phyloP scores from a whole-genome alignment of 2,113 vertebrate genomes.

The Piaya cayana region DNA sequence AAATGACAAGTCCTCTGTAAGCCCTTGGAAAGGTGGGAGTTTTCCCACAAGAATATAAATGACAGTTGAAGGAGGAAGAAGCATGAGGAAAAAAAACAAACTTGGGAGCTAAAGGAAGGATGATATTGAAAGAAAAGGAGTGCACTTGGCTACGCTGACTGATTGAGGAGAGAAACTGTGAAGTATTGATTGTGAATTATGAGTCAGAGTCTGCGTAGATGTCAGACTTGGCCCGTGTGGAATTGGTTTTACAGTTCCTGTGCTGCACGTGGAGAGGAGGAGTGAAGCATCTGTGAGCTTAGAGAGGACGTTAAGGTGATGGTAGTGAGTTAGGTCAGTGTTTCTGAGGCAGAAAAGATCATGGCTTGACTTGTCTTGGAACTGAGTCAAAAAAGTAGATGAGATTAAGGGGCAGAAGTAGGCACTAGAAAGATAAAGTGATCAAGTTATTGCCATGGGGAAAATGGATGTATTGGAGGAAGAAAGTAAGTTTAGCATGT shows the following conservation, averaged over 20 bases:
- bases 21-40: background rate
- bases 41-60: background rate
- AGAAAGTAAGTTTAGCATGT: background rate
- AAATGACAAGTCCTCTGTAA: background rate
- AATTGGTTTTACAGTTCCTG: fast-evolving
- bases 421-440: background rate
- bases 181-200: background rate
- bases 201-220: background rate
- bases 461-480: background rate
- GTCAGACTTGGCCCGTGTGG: background rate
- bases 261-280: fast-evolving
- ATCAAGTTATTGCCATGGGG: background rate
- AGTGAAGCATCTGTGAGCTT: background rate
- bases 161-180: background rate
- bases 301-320: background rate
- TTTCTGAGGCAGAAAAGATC: background rate
- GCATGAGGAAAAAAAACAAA: background rate
- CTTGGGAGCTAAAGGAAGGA: background rate
- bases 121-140: background rate
- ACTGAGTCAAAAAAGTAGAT: background rate
- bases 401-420: background rate
- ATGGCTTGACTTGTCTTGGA: background rate
- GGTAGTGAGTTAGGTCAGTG: background rate
- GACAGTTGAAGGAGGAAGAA: background rate
- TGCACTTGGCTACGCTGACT: background rate